Evolutionary conservation across 2,797 vertebrate species (phyloP), one percentile per base, ranked within the genome.

Genomic region (Micropoecilia bifurca): DNA sequence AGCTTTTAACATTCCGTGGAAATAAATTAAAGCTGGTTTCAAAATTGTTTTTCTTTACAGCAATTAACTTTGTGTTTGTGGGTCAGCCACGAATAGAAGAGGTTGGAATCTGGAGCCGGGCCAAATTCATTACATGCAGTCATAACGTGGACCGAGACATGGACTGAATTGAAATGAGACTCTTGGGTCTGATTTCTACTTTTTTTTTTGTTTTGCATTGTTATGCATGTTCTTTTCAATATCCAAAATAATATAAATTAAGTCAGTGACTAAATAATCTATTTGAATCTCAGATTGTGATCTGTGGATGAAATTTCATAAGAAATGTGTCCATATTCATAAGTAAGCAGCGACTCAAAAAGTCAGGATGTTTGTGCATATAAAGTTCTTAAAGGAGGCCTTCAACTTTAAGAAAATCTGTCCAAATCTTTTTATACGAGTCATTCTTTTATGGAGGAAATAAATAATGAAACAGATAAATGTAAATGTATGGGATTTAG

Each of bases 21-120:
- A 86, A 83, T 82, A 66, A 81, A 91, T 88, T 76, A 80, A 81
- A 45, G 41, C 30, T 78, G 74, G 78, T 87, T 86, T 82, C 59
- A 39, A 59, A 71, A 74, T 36, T 63, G 16, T 30, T 10, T 28
- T 39, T 25, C n/a, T 71, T n/a, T 14, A 71, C 68, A 45, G 41
- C 39, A 71, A 45, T 71, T 71, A 71, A 43, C 41, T n/a, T 28
- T 71, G 63, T 22, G 36, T 41, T 41, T 39, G 41, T 71, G 68
- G 68, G 68, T 71, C 39, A 45, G 39, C 39, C 25, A n/a, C 14
- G 0, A 69, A 69, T 3, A 69, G 20, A 45, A 45, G 41, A 45
- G 22, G 25, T 25, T 30, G 66, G 2, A 39, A 45, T 39, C 20
- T 68, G 63, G 63, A 69, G 39, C 22, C 14, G 22, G 13, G 5